phyloP scores from a whole-genome alignment of 2,797 vertebrate genomes.

The Falco berigora region DNA sequence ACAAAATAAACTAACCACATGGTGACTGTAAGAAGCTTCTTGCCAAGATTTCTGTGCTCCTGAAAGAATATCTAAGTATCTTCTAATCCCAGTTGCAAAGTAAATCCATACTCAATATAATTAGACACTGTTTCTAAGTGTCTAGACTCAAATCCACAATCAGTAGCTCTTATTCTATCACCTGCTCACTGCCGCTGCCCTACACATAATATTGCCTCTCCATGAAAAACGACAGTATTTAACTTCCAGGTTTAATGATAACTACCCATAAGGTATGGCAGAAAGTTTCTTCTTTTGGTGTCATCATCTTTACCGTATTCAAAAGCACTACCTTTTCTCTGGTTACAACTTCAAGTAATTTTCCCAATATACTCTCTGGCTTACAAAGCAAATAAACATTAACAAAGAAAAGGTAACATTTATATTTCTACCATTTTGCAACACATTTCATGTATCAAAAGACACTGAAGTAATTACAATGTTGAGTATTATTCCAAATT shows the following conservation, averaged over 20 bases:
- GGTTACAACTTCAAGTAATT: background rate
- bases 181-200: background rate
- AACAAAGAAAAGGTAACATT: background rate
- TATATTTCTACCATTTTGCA: background rate
- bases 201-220: background rate
- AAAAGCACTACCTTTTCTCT: background rate
- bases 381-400: background rate
- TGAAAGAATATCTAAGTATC: background rate
- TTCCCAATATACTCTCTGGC: background rate
- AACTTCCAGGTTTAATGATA: background rate
- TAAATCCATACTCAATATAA: background rate
- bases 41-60: background rate
- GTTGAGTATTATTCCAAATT: background rate
- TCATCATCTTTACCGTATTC: background rate
- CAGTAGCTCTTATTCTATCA: background rate
- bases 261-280: background rate
- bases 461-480: background rate
- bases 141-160: background rate
- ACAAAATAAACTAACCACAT: background rate
- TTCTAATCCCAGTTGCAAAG: background rate
- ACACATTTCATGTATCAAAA: background rate
- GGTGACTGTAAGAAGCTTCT: background rate
- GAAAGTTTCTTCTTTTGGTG: background rate
- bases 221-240: background rate
- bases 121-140: background rate